phyloP scores from a whole-genome alignment of 2,797 vertebrate genomes.

The Nannoperca australis region DNA sequence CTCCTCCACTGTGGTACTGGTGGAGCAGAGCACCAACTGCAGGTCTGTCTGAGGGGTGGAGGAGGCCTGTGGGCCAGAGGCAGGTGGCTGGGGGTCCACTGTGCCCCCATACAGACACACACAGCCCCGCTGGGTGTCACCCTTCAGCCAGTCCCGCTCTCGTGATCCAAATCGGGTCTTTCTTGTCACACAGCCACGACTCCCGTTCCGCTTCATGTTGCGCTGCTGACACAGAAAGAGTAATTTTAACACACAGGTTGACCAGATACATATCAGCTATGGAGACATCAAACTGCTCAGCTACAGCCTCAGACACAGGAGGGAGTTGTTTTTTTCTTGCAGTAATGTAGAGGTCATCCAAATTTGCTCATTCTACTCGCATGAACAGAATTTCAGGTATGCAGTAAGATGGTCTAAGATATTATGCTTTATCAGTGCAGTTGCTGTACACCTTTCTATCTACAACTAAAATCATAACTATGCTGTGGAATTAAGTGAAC shows the following conservation, averaged over 20 bases:
- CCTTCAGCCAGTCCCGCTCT: constrained; percentile 94
- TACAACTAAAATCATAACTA: not conserved
- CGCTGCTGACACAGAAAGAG: constrained; percentile 83
- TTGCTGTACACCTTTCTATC: not conserved
- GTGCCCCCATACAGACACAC: constrained; percentile 89
- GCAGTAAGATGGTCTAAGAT: not conserved
- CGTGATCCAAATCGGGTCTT: constrained; percentile 93
- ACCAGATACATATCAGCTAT: constrained; percentile 21
- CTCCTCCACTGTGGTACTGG: constrained; percentile 90
- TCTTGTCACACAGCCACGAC: constrained; percentile 89
- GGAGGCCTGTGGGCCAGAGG: constrained; percentile 78
- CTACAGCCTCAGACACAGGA: no score
- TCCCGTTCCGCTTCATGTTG: constrained; percentile 93
- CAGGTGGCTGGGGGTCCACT: constrained; percentile 79
- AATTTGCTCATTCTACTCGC: no score
- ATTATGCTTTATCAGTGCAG: not conserved
- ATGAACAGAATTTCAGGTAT: not conserved
- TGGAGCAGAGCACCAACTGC: constrained; percentile 93
- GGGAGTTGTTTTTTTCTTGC: not conserved
- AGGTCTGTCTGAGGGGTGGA: constrained; percentile 87
- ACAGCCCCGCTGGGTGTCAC: constrained; percentile 90
- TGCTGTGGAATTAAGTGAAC: constrained; percentile 3
- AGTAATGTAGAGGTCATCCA: no score
- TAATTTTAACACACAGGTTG: constrained; percentile 23
- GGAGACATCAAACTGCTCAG: no score